Base-by-base conservation (phyloP, 37 sponge, comb jelly and placozoan genomes). In the Petrosia ficiformis region DNA sequence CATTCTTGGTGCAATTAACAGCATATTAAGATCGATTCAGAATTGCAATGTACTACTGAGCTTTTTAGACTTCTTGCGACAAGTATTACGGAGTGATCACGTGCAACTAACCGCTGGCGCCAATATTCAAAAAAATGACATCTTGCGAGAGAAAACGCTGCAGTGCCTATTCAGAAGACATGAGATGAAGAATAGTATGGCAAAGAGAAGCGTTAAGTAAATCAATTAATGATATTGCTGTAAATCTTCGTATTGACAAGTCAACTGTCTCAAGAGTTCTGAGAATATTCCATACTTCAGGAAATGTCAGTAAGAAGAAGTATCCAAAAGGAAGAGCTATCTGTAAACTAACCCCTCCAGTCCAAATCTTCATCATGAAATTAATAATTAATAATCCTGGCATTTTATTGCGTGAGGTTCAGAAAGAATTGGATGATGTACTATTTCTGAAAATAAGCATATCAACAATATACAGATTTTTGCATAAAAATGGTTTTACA, bases 141-240 rank as follows among this genome's bases (percentile, higher is more conserved):
- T 81, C 82, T 16, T 81, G 74, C 32, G 67, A 81, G 56, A 73
- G 56, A 1, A 4, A 39, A 42, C 72, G 82, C n/a, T 58, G 52
- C 14, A 48, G 37, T 73, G 71, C 80, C 31, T 80, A 80, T 60
- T 40, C 71, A 6, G 72, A 80, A 59, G 72, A 80, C n/a, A 28
- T 73, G 37, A 61, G 74, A 24, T 81, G 82, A 74, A 72, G 74
- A 57, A 81, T 81, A 48, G 82, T 81, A 24, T 72, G 73, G 68
- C 48, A 81, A 40, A 61, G 57, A 16, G 73, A 72, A 26, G 67
- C 63, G 19, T 56, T 81, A 21, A 74, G 66, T 0, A 43, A 66
- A 24, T 64, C 22, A 22, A 57, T 64, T 26, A 24, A 57, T 30
- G 28, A 44, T 16, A 59, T 81, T 26, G 43, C 74, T 31, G n/a